Base-by-base conservation (phyloP, 2,888 invertebrate genomes). In the Eudemis profundana region DNA sequence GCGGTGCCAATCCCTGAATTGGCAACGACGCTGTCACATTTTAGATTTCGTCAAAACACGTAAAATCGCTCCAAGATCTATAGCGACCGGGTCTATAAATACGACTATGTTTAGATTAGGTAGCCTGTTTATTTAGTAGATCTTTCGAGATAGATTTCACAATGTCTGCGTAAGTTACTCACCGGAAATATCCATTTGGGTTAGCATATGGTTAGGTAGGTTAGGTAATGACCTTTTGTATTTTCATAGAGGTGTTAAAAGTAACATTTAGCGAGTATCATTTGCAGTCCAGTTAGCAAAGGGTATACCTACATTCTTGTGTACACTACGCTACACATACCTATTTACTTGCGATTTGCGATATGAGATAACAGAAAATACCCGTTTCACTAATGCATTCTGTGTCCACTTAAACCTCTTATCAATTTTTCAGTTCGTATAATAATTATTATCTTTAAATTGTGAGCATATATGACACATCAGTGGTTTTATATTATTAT, bases 351-450 rank as follows among this genome's bases (percentile, higher is more conserved):
- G 42, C n/a, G 27, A n/a, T n/a, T 27, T 14, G 29, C n/a, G 29
- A 54, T 56, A 56, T 38, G 53, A 42, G 42, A 56, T 56, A 56
- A 29, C 27, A 17, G 42, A 17, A 17, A 56, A 56, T 42, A 56
- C 54, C 54, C 42, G 42, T 15, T 29, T 29, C 29, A 56, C 17
- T 14, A 53, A 40, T 54, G 54, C 54, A 40, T 23, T 54, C 40
- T 23, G 14, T 53, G 23, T 38, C 15, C 7, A 17, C 54, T 1
- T n/a, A 36, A 40, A 14, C 14, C 8, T 23, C n/a, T 19, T 36
- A 21, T 51, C n/a, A 51, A 33, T 47, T 3, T 47, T 7, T 0
- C 7, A 8, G 15, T 12, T 44, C 4, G 8, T n/a, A n/a, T n/a
- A n/a, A n/a, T n/a, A n/a, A n/a, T n/a, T n/a, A n/a, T n/a, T n/a